Percentiles rank a stretch among this genome's conserved stretches.
These are phyloP conservation scores for Euplagia quadripunctaria DNA, from an alignment of 2,888 invertebrate species.

Conservation along the genomic window DNA sequence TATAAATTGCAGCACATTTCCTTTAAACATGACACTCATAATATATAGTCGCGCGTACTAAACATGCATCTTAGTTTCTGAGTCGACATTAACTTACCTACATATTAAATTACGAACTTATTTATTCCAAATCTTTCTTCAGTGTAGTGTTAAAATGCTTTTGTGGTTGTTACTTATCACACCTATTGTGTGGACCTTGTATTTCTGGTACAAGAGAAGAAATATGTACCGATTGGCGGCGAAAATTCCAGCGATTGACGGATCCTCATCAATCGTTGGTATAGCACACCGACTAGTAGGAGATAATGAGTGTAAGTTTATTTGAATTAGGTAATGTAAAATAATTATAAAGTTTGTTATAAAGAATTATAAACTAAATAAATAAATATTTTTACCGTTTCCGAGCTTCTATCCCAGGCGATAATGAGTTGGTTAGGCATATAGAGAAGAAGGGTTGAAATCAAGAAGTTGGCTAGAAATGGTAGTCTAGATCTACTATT, in stretches of 20 bases:
- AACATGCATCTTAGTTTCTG: slow-evolving; percentile 12
- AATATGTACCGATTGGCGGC: slow-evolving; percentile 69
- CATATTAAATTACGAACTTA: background rate
- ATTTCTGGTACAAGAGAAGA: slow-evolving; percentile 66
- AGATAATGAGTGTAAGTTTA: slow-evolving; percentile 67
- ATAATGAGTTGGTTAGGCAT: too few species aligned
- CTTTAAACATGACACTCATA: slow-evolving; percentile 26
- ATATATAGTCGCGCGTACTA: slow-evolving; percentile 21
- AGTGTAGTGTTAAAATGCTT: slow-evolving; percentile 58
- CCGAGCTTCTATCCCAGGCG: too few species aligned
- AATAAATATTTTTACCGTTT: too few species aligned
- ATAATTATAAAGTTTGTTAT: too few species aligned
- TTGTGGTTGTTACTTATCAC: slow-evolving; percentile 59
- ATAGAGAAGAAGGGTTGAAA: too few species aligned
- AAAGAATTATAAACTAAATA: too few species aligned
- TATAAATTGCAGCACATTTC: slow-evolving; percentile 40
- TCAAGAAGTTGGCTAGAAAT: too few species aligned
- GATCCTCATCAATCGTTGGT: slow-evolving; percentile 68
- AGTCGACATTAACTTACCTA: background rate
- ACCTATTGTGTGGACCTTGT: slow-evolving; percentile 55
- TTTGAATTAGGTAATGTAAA: background rate
- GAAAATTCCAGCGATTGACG: slow-evolving; percentile 49
- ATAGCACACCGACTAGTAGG: slow-evolving; percentile 65
- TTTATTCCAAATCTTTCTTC: background rate
- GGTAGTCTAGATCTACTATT: too few species aligned